phyloP scores from a whole-genome alignment of 2,797 vertebrate species.

The Hemibagrus guttatus region DNA sequence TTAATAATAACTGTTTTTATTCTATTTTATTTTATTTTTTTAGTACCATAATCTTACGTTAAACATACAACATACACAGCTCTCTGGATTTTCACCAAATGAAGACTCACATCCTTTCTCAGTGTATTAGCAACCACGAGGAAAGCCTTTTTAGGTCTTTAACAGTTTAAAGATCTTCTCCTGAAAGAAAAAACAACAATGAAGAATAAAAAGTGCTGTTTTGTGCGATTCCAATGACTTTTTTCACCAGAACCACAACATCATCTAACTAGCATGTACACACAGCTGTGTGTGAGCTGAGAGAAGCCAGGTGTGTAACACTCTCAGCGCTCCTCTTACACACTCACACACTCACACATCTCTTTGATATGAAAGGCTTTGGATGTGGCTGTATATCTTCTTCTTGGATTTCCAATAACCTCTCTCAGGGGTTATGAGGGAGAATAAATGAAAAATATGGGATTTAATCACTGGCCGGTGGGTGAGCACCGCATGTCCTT shows the following conservation, averaged over 20 bases:
- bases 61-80: too few species aligned
- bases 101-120: too few species aligned
- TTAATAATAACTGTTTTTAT: too few species aligned
- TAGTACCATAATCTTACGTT: too few species aligned
- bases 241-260: not conserved
- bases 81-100: too few species aligned
- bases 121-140: too few species aligned
- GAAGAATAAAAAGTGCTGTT: not conserved
- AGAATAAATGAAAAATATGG: conserved; percentile 48
- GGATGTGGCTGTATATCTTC: conserved; percentile 67
- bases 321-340: not conserved
- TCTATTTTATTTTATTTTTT: too few species aligned
- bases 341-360: not conserved
- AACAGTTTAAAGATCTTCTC: too few species aligned
- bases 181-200: not conserved
- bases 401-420: conserved; percentile 64
- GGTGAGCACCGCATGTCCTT: conserved; percentile 24
- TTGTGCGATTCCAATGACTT: not conserved
- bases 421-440: conserved; percentile 43
- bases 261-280: not conserved
- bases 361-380: conserved; percentile 52
- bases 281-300: not conserved
- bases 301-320: not conserved
- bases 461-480: conserved; percentile 43
- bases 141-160: too few species aligned